Base-by-base conservation (phyloP, 1,140 invertebrate species). In the Antheraea mylitta region DNA sequence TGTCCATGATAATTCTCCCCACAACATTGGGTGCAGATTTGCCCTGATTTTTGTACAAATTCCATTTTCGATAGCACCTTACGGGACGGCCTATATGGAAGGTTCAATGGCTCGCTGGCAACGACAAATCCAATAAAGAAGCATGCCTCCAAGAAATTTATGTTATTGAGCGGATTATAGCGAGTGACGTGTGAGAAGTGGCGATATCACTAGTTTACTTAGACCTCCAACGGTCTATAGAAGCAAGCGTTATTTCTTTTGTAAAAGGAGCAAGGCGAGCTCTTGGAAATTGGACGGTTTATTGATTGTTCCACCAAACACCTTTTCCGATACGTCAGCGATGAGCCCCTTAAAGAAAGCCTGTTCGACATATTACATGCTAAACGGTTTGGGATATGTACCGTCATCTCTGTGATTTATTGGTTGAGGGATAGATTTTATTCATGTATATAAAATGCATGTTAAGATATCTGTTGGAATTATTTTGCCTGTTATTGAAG, bases 161-260 rank as follows among this genome's bases (percentile, higher is more conserved):
- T 88, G 83, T 87, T 87, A 90, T 87, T 87, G 83, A 87, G 82
- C 84, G 81, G 80, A 86, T 87, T 90, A 89, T 87, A 82, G 71
- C 73, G 80, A 83, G 75, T 85, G 85, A 87, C 85, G 82, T 86
- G 85, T 74, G 81, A 84, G 80, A 77, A 78, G 70, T 78, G 67
- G 74, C 73, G 72, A 72, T 79, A 72, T 70, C 73, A 74, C 86
- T 82, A 85, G 64, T 18, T 18, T 74, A 73, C 48, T 16, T 13
- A 72, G 83, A 79, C 63, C 82, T 66, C 69, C 72, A 67, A 73
- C 68, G 66, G 74, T 74, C 69, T 74, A 67, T 69, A 70, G 48
- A 68, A 45, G 64, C 65, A 69, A 70, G 59, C 71, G 68, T 18
- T 63, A 48, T 77, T 66, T 64, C 63, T 64, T 66, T 67, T 70